Conservation (phyloP, 1,140 invertebrate species). For the Drosophila parabipectinata region DNA sequence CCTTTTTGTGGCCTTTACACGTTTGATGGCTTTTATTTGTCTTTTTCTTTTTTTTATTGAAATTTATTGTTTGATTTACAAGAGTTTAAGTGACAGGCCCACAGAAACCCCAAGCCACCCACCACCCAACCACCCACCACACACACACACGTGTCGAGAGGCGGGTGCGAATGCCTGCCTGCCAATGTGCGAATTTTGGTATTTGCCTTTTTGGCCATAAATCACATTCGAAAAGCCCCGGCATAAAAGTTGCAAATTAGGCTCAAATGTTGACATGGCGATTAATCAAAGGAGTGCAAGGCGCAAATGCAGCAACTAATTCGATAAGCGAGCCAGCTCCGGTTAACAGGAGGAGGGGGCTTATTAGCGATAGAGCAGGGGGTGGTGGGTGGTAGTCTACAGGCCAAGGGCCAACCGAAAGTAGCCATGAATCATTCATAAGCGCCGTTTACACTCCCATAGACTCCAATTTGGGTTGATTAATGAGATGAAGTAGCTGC, state of each 20-base stretch:
- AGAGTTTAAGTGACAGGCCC: slow-evolving; percentile 46
- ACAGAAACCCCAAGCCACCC: neutral
- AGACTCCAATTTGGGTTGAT: slow-evolving; percentile 55
- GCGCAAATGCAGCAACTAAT: slow-evolving; percentile 62
- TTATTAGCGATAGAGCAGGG: neutral
- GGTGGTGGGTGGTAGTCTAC: slow-evolving; percentile 1
- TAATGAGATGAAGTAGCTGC: slow-evolving; percentile 41
- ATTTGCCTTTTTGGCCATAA: slow-evolving; percentile 52
- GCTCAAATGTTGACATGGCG: slow-evolving; percentile 62
- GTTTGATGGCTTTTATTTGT: slow-evolving; percentile 33
- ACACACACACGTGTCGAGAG: neutral
- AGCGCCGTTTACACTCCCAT: slow-evolving; percentile 41
- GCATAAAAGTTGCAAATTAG: slow-evolving; percentile 66
- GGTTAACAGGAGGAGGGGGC: neutral
- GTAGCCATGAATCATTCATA: slow-evolving; percentile 54
- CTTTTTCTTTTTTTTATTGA: slow-evolving; percentile 71
- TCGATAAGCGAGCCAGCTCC: slow-evolving; percentile 26
- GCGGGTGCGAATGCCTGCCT: too few species aligned
- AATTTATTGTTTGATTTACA: slow-evolving; percentile 74
- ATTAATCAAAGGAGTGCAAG: slow-evolving; percentile 62
- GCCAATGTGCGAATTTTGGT: slow-evolving; percentile 10
- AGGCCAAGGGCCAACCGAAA: neutral
- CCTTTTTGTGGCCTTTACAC: too few species aligned
- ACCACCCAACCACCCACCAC: neutral
- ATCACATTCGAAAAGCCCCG: slow-evolving; percentile 61